Evolutionary conservation across 2,113 vertebrate genomes (phyloP).

Genomic region (Chionis minor): DNA sequence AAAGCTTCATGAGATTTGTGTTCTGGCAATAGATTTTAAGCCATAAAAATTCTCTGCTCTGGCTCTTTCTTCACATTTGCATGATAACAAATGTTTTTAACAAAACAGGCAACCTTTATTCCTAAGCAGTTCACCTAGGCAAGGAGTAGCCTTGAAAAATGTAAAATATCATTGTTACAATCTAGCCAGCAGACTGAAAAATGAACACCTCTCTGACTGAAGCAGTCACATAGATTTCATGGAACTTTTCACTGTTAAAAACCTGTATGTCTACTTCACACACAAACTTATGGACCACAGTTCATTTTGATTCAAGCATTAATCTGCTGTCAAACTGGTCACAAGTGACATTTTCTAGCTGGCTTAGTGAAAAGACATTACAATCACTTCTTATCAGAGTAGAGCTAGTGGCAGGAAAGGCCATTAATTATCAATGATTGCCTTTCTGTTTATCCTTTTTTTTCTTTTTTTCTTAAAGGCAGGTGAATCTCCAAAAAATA

Average conservation of each 20-base stretch:
- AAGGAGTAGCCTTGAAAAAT: neutral
- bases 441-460: neutral
- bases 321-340: neutral
- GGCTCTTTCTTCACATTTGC: neutral
- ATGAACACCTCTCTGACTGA: neutral
- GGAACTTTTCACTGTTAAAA: neutral
- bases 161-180: neutral
- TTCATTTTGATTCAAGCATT: neutral
- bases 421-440: neutral
- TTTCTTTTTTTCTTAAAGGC: rapidly evolving
- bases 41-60: neutral
- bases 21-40: neutral
- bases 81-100: neutral
- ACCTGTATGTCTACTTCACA: neutral
- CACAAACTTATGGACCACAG: neutral
- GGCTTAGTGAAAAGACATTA: neutral
- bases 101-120: neutral
- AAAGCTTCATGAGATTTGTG: neutral
- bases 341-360: neutral
- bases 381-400: neutral
- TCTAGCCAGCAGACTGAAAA: neutral
- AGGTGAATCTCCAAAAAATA: neutral
- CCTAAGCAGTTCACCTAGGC: neutral
- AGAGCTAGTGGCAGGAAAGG: neutral
- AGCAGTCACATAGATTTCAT: neutral